Evolutionary conservation across 1,140 invertebrate species (phyloP), one percentile per base, ranked within the genome.

Genomic region (Orius insidiosus): DNA sequence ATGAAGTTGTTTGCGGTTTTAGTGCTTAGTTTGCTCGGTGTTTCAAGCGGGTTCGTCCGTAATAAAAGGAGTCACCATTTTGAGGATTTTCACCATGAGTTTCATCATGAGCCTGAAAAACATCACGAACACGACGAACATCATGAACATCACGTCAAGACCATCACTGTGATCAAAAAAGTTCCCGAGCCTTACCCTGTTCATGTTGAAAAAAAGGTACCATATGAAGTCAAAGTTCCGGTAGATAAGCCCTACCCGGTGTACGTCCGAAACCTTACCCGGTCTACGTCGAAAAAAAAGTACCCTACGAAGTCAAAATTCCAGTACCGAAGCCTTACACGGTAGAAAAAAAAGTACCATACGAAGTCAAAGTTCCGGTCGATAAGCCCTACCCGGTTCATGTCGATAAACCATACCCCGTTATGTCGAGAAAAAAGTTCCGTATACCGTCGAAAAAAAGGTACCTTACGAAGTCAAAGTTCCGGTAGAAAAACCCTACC

Each of bases 401-500:
- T 44, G 64, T 69, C 10, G 64, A 63, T 7, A 67, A 80, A 46
- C 80, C 80, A 1, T 82, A 77, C 60, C 48, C 71, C 7, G 73
- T 76, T 60, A 71, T 1, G 71, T 77, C 1, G 74, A 78, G 53
- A 76, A 78, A 58, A 67, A 70, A 54, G 63, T 75, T 47, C 71
- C 78, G 7, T 82, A 82, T 36, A 14, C 18, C 4, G 43, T 51
- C 2, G 51, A 52, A 33, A 52, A 47, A 52, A 59, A 62, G 0
- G 56, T 59, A 10, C 77, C 77, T 19, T 78, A 78, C 59, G 61
- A 70, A 41, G 74, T 78, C 32, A 72, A 77, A 55, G 75, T 69
- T 52, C 73, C 66, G 19, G 70, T 76, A 2, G 62, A 67, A 52
- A 56, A 58, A 33, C 69, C 76, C 9, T 70, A 72, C 52, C 68